Base-by-base conservation (phyloP, 1,140 invertebrate species). In the Nephotettix cincticeps region DNA sequence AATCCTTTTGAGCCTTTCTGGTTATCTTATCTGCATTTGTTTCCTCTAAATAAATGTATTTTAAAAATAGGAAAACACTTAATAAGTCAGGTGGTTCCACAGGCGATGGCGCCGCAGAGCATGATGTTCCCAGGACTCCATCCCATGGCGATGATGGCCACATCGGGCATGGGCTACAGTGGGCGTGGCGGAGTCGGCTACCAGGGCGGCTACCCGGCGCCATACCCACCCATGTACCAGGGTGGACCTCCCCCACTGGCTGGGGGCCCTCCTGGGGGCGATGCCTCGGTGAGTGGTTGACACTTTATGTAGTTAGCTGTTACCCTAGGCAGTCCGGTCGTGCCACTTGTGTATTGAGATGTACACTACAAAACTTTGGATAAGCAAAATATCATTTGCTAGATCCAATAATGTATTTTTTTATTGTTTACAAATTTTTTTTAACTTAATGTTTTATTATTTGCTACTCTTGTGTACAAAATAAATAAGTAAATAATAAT, bases 81-180 rank as follows among this genome's bases (percentile, higher is more conserved):
- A n/a, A n/a, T n/a, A n/a, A n/a, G n/a, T n/a, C n/a, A n/a, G n/a
- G 65, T 54, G 72, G 58, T 86, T 89, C 80, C 87, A 92, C 32
- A 61, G 23, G 56, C 56, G 25, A 61, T 61, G 56, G 56, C 56
- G 77, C 93, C 94, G 23, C 93, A 95, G 82, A 93, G 91, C 76
- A 90, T 95, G 81, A 96, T 96, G 94, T 96, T 96, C 85, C 94
- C 94, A 63, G 94, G 94, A 11, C 82, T 96, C n/a, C 95, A 96
- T 82, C 94, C 94, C 1, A 95, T 96, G 93, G 93, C 94, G 21
- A 95, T 96, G 93, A 95, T 96, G 93, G 93, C 94, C n/a, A 95
- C 93, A 21, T 86, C 90, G 66, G 83, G 83, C 66, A 87, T 90
- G 81, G 87, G 88, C 68, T 90, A 89, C 79, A 86, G 85, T 71